Percentiles rank a stretch among this genome's conserved stretches.
Evolutionary conservation across 2,888 invertebrate genomes (phyloP).

Genomic region (Heliconius sara): DNA sequence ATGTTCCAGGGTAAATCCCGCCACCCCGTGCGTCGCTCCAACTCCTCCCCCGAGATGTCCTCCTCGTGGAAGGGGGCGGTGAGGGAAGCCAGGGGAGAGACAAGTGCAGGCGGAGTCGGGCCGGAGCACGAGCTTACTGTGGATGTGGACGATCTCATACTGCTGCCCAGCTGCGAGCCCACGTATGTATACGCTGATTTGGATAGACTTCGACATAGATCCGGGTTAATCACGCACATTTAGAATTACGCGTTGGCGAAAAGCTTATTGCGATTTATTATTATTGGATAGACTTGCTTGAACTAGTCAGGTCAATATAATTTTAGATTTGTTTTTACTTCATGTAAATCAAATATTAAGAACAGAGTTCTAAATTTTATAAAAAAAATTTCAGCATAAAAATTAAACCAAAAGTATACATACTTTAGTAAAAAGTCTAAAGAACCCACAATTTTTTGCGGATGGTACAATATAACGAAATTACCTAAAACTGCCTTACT

Average conservation of each 20-base stretch:
- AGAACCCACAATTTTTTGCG: no score
- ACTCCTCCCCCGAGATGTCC: constrained; percentile 97
- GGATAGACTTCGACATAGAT: no score
- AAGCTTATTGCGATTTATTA: no score
- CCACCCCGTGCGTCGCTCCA: constrained; percentile 93
- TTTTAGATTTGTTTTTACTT: no score
- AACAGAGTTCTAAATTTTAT: background rate
- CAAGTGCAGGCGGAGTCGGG: background rate
- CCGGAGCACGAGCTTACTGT: constrained; percentile 42
- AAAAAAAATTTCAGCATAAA: background rate
- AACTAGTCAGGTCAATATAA: no score
- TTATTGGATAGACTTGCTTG: no score
- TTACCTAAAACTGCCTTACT: background rate
- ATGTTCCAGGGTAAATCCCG: constrained; percentile 83
- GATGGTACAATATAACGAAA: background rate
- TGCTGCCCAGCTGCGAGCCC: constrained; percentile 70
- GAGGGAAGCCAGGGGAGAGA: constrained; percentile 23
- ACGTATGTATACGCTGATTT: constrained; percentile 55
- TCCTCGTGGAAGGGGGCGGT: constrained; percentile 89
- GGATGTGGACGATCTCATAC: constrained; percentile 53
- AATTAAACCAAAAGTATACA: no score
- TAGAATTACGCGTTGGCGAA: no score
- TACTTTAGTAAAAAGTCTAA: no score
- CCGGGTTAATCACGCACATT: no score
- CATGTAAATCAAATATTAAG: no score